phyloP scores from a whole-genome alignment of 2,888 invertebrate species.

The Drosophila formosana region DNA sequence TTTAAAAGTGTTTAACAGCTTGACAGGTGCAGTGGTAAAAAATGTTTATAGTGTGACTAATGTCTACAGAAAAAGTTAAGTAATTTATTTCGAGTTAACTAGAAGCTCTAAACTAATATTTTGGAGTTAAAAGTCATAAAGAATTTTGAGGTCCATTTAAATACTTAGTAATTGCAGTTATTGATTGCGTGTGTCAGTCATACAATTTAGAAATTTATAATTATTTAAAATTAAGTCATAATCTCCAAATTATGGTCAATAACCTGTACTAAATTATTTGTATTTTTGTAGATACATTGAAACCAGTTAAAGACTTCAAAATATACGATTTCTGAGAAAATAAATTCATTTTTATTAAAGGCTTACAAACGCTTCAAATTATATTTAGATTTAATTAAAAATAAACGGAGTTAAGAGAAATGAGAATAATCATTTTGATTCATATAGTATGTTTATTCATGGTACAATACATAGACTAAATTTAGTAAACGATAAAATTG shows the following conservation, averaged over 20 bases:
- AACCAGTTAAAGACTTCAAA: background rate
- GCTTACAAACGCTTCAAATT: background rate
- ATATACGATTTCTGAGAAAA: background rate
- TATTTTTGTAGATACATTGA: background rate
- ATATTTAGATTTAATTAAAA: background rate
- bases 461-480: background rate
- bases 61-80: background rate
- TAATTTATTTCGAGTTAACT: background rate
- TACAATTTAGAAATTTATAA: background rate
- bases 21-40: constrained; percentile 36
- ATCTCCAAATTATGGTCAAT: background rate
- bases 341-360: background rate
- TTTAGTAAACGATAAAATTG: background rate
- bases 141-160: no score
- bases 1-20: constrained; percentile 25
- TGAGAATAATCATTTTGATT: background rate
- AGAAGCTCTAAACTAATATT: no score
- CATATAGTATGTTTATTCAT: background rate
- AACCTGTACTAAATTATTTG: background rate
- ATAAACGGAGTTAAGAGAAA: background rate
- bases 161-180: no score
- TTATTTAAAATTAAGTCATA: background rate
- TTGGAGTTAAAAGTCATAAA: no score
- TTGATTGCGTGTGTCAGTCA: no score
- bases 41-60: constrained; percentile 1